Percentiles rank a stretch among this genome's conserved stretches.
Conservation (phyloP, 2,113 vertebrate genomes). For the Thryonomys swinderianus region DNA sequence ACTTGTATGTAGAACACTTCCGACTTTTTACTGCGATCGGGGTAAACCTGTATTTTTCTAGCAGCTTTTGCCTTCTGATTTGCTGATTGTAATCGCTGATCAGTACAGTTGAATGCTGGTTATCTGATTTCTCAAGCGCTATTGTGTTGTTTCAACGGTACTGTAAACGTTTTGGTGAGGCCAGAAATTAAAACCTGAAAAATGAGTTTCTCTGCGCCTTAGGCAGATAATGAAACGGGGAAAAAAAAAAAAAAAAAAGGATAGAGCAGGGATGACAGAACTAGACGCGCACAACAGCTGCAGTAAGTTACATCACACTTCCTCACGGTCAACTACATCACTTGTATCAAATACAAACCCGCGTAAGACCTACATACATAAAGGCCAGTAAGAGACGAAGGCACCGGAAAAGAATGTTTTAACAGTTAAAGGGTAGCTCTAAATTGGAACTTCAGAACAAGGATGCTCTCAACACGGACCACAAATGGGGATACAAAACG, state of each 20-base stretch:
- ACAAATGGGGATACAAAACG: accelerated
- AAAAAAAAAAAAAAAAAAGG: no score
- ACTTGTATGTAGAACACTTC: background rate
- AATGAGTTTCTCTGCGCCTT: background rate
- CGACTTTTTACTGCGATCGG: background rate
- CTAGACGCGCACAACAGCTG: background rate
- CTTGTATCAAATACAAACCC: background rate
- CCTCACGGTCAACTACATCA: background rate
- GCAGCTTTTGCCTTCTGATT: background rate
- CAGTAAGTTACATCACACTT: background rate
- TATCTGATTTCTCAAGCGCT: background rate
- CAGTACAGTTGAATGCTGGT: background rate
- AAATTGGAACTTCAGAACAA: accelerated
- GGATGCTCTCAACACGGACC: accelerated
- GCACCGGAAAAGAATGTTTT: background rate
- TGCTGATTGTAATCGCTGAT: background rate
- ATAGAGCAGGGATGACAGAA: background rate
- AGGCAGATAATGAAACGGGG: no score
- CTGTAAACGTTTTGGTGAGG: background rate
- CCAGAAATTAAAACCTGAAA: background rate
- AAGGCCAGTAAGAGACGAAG: background rate
- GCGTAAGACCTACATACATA: background rate
- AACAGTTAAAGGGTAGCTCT: no score
- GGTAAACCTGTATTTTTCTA: background rate
- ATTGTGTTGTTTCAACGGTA: background rate